Base-by-base conservation (phyloP, 2,888 invertebrate species). In the Tipula unca region DNA sequence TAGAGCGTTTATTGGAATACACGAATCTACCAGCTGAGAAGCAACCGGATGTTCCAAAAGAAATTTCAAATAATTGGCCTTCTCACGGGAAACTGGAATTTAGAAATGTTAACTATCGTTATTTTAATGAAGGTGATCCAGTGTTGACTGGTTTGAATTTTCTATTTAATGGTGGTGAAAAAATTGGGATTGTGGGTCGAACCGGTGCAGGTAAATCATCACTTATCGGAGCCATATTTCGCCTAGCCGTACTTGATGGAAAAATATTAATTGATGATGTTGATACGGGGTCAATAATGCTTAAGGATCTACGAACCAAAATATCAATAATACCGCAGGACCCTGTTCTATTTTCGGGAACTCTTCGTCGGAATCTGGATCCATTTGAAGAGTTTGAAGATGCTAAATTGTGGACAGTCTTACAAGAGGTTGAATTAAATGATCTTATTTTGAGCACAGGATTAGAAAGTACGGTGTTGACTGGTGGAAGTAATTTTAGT, bases 131-230 rank as follows among this genome's bases (percentile, higher is more conserved):
- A 14, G 91, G 95, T 86, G 96, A 96, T 89, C 93, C 96, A 69
- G 96, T 97, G 42, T 92, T 97, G 86, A 94, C 94, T 86, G 94
- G 94, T 87, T 91, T 97, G 87, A 93, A 93, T 54, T 90, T 93
- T 39, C 87, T 87, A 0, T 91, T 94, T 25, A 89, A 91, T 85
- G 89, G 92, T 10, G 91, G 90, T 86, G 92, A 92, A 88, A 94
- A 93, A 93, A 90, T 93, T 86, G 93, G 93, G 17, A 92, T 93
- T 87, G 93, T 93, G 29, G 94, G 94, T 5, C 89, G 94, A 86
- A 94, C 94, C 1, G 94, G 94, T n/a, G 95, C 96, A 8, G 96
- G 95, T 6, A 95, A 95, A 90, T 94, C 94, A 0, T 95, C 95
- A 0, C 90, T 95, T 29, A 94, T 95, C 86, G 93, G 94, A 0